These are phyloP conservation scores for Otolemur garnettii DNA, from an alignment of 2,113 vertebrate genomes.

Conservation along the genomic window DNA sequence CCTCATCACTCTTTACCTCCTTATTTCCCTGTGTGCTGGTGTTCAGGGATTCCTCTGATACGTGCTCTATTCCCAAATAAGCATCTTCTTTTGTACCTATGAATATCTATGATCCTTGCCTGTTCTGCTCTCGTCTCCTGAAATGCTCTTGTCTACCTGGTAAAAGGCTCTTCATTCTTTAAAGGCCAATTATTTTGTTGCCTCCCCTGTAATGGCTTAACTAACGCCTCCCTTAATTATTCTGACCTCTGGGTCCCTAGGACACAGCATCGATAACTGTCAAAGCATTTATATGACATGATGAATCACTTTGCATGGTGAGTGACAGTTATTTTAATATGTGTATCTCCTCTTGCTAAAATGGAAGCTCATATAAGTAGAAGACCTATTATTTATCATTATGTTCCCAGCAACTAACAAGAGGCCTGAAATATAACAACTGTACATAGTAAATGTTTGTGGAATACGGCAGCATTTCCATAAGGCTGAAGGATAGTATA, in stretches of 20 bases:
- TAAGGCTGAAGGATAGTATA: not conserved
- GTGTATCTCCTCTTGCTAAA: not conserved
- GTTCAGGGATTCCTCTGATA: not conserved
- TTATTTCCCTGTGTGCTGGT: not conserved
- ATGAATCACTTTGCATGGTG: not conserved
- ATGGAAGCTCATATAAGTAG: not conserved
- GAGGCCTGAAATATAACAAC: not conserved
- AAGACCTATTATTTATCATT: not conserved
- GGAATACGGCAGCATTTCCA: not conserved
- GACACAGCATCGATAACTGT: not conserved
- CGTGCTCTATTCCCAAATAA: not conserved
- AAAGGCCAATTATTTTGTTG: not conserved
- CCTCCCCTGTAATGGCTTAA: not conserved
- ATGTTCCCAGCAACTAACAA: not conserved
- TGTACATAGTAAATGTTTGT: not conserved
- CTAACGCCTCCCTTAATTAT: not conserved
- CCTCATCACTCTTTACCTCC: not conserved
- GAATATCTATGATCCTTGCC: not conserved
- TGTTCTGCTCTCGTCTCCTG: not conserved
- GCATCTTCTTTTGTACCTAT: not conserved
- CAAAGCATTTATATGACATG: not conserved
- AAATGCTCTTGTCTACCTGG: not conserved
- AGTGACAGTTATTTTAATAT: conserved; percentile 3
- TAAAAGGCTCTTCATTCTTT: not conserved
- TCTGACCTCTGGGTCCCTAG: not conserved